These are phyloP conservation scores for Acipenser transmontanus DNA, from an alignment of 2,797 vertebrate species.

Conservation along the genomic window DNA sequence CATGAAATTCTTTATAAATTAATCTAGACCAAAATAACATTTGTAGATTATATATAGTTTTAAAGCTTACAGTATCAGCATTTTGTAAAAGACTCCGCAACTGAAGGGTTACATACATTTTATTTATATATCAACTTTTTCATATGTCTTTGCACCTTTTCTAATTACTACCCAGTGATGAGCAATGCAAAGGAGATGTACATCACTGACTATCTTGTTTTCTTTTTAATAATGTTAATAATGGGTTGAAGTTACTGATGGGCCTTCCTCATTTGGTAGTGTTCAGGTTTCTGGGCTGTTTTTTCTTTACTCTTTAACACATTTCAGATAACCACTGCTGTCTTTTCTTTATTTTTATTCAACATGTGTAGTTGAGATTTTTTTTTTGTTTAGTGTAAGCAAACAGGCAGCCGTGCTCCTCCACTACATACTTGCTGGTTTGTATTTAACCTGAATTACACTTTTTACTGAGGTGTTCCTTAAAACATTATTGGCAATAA, in stretches of 20 bases:
- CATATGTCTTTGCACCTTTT: slow-evolving; percentile 19
- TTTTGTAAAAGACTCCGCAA: slow-evolving; percentile 5
- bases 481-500: slow-evolving; percentile 50
- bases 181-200: slow-evolving; percentile 17
- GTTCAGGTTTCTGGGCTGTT: background rate
- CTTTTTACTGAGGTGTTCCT: slow-evolving; percentile 53
- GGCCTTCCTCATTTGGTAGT: too few relatives aligned
- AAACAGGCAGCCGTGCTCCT: slow-evolving; percentile 24
- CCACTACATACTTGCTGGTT: slow-evolving; percentile 16
- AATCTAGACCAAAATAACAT: slow-evolving; percentile 17
- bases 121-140: slow-evolving; percentile 2
- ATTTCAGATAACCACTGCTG: background rate
- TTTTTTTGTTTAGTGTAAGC: slow-evolving; percentile 20
- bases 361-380: background rate
- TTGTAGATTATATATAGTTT: slow-evolving; percentile 27
- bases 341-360: background rate
- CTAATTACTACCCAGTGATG: slow-evolving; percentile 4
- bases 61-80: slow-evolving; percentile 24
- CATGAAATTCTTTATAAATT: slow-evolving; percentile 36
- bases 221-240: too few relatives aligned
- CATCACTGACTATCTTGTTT: too few relatives aligned
- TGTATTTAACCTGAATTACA: slow-evolving; percentile 39
- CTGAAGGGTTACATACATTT: slow-evolving; percentile 19
- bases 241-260: too few relatives aligned
- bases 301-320: too few relatives aligned